Percentiles rank a stretch among this genome's conserved stretches.
Conservation (phyloP, 2,113 vertebrate genomes). For the Scartelaos histophorus region DNA sequence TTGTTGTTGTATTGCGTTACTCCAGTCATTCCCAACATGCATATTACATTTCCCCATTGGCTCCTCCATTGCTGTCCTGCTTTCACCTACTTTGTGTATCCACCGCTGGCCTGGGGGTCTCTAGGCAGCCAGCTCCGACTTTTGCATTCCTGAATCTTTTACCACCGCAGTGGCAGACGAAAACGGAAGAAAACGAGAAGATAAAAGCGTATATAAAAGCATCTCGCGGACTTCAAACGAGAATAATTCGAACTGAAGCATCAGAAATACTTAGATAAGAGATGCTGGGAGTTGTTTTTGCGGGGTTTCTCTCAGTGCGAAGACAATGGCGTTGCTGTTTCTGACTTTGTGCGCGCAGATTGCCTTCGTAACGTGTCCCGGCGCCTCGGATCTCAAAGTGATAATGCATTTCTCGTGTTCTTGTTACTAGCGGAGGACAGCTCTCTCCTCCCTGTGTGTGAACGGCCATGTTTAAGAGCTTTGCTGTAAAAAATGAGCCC, state of each 20-base stretch:
- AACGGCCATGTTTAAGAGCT: constrained; percentile 62
- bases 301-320: constrained; percentile 50
- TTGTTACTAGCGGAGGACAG: constrained; percentile 56
- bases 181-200: constrained; percentile 41
- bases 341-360: constrained; percentile 34
- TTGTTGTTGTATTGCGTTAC: constrained; percentile 17
- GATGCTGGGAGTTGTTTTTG: constrained; percentile 50
- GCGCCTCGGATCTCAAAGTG: constrained; percentile 41
- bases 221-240: constrained; percentile 31
- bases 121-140: constrained; percentile 22
- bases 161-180: constrained; percentile 46
- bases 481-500: not conserved
- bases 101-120: too few relatives aligned
- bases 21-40: constrained; percentile 47
- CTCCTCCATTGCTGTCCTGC: constrained; percentile 42
- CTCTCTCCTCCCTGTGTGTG: constrained; percentile 49
- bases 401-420: constrained; percentile 75
- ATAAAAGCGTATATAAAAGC: constrained; percentile 20
- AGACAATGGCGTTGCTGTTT: constrained; percentile 22
- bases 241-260: constrained; percentile 29
- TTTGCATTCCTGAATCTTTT: constrained; percentile 55
- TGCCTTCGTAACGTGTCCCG: constrained; percentile 26
- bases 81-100: constrained; percentile 21
- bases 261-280: constrained; percentile 58
- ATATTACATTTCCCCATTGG: constrained; percentile 46